Percentiles rank a stretch among this genome's conserved stretches.
Evolutionary conservation across 2,797 vertebrate species (phyloP).

Genomic region (Chloroceryle amazona): DNA sequence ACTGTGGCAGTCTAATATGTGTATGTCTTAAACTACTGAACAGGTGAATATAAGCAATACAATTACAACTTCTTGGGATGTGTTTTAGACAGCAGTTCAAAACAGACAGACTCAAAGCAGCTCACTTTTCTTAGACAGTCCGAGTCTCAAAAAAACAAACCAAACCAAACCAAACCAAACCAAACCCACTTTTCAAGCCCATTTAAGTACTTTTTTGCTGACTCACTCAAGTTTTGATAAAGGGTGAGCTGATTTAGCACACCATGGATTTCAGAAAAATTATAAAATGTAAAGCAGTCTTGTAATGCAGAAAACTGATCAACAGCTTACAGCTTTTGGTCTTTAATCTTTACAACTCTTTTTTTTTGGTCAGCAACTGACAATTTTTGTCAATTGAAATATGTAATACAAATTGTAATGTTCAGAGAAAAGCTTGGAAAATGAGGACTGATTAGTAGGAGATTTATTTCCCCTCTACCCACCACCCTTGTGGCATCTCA

Average conservation of each 20-base stretch:
- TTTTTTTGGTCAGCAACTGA: background rate
- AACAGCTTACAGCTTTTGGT: background rate
- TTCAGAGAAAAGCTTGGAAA: background rate
- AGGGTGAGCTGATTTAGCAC: background rate
- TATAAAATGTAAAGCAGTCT: background rate
- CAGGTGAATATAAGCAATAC: background rate
- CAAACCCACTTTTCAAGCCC: background rate
- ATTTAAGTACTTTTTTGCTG: background rate
- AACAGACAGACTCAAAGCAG: background rate
- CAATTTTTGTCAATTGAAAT: background rate
- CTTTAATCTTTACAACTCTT: background rate
- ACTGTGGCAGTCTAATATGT: background rate
- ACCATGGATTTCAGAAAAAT: background rate
- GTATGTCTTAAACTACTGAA: background rate
- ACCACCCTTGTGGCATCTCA: background rate
- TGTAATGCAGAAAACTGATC: background rate
- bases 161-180: no score
- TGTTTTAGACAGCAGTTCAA: background rate
- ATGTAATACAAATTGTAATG: background rate
- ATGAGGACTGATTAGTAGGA: background rate
- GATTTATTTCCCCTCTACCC: background rate
- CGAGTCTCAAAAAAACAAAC: background rate
- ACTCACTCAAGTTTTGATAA: background rate
- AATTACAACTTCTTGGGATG: background rate
- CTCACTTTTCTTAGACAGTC: background rate